Evolutionary conservation across 2,113 vertebrate genomes (phyloP).

Genomic region (Willisornis vidua): DNA sequence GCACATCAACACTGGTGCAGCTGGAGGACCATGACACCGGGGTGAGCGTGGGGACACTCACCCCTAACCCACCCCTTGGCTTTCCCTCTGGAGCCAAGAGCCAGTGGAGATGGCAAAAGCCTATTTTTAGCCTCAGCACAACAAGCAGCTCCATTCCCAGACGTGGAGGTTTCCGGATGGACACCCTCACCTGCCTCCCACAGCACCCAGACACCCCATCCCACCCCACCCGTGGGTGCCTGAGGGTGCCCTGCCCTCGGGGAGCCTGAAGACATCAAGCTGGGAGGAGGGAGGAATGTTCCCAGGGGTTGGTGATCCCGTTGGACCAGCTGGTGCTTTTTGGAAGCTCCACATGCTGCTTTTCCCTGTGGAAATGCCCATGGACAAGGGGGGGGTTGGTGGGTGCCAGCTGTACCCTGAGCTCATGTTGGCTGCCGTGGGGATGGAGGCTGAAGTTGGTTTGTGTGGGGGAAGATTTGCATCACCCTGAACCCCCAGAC

Average conservation of each 20-base stretch:
- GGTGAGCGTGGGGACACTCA: rapidly evolving
- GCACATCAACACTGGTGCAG: neutral
- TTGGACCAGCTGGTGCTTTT: neutral
- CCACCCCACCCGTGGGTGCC: neutral
- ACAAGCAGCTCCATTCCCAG: neutral
- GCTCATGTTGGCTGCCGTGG: rapidly evolving
- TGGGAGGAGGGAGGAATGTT: neutral
- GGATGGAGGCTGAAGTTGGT: neutral
- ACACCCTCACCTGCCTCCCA: neutral
- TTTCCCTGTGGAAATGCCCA: neutral
- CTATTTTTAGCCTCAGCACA: neutral
- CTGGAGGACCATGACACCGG: rapidly evolving
- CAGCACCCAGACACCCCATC: rapidly evolving
- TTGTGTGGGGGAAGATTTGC: rapidly evolving
- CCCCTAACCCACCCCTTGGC: neutral
- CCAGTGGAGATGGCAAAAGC: neutral
- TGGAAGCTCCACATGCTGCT: rapidly evolving
- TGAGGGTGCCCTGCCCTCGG: neutral
- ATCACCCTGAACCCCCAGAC: neutral
- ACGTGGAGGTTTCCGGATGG: neutral
- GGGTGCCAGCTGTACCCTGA: neutral
- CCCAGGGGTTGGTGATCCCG: neutral
- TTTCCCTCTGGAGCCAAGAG: neutral
- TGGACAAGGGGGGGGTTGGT: rapidly evolving
- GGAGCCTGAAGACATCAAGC: neutral